Base-by-base conservation (phyloP, 2,888 invertebrate genomes). In the Parnassius smintheus region DNA sequence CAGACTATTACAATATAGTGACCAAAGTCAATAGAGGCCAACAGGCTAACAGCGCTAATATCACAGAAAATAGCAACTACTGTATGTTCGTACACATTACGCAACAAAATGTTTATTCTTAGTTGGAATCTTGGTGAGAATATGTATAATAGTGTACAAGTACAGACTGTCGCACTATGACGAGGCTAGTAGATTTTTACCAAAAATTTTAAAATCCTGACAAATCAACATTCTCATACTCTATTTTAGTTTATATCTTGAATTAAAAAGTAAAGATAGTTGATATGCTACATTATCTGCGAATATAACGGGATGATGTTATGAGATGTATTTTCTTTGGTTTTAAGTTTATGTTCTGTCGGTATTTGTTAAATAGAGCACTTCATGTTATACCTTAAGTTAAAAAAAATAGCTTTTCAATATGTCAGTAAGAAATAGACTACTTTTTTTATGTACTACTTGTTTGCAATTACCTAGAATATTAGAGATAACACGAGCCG, bases 161-260 rank as follows among this genome's bases (percentile, higher is more conserved):
- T 18, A 2, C 12, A 18, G 12, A 13, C 13, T 13, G 49, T 13
- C 2, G 10, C 11, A 2, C 9, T 44, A 11, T 8, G 11, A 10
- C 11, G 9, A 10, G 44, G 2, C 44, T 44, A 44, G 2, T 44
- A 42, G 7, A 44, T 44, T 44, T 10, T 44, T 44, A 44, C 11
- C 1, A 13, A 13, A 48, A 2, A 13, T 13, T 13, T 9, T 18
- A 12, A 48, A 4, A 44, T 22, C 55, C 22, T 22, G 4, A 56
- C 55, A 56, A 45, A 46, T 46, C 25, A 22, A 46, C 45, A 46
- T 46, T 45, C 12, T 56, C 46, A 56, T 42, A 3, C 44, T 46
- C 44, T 56, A 56, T 46, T 56, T 56, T 10, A 2, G 13, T 44
- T 44, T 1, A 25, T 11, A 49, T 9, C 7, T 49, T 7, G 4